These are phyloP conservation scores for Pemphigus obesinymphae DNA, from an alignment of 1,140 invertebrate genomes.

Conservation along the genomic window DNA sequence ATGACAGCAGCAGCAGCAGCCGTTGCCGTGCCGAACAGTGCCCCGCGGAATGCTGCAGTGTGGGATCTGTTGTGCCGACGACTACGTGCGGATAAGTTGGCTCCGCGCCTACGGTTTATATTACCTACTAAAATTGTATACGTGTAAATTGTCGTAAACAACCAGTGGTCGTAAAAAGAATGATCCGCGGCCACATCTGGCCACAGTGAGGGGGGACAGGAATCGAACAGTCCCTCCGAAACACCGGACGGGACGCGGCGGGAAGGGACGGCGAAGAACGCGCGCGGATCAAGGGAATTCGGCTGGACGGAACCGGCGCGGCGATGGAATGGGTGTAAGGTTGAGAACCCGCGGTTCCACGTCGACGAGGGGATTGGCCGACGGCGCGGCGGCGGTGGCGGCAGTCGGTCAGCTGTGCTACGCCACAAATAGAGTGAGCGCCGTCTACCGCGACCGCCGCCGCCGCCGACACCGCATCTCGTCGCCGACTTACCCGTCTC, in stretches of 20 bases:
- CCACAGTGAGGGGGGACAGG: too few relatives aligned
- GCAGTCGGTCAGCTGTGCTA: constrained; percentile 25
- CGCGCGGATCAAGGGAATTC: not conserved
- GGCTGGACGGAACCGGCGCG: not conserved
- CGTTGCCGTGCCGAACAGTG: not conserved
- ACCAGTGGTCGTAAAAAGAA: constrained; percentile 2
- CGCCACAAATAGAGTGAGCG: constrained; percentile 23
- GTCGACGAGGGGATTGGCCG: not conserved
- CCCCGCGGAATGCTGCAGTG: constrained; percentile 7
- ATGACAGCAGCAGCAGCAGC: not conserved
- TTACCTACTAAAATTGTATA: not conserved
- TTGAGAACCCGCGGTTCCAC: constrained; percentile 31
- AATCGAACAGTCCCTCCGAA: too few relatives aligned
- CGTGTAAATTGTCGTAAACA: not conserved
- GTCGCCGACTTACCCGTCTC: constrained; percentile 77
- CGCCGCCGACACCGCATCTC: not conserved
- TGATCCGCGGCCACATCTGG: not conserved
- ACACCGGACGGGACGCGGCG: not conserved
- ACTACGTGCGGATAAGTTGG: not conserved
- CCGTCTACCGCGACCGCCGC: not conserved
- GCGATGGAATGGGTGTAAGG: not conserved
- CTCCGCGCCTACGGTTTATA: constrained; percentile 30
- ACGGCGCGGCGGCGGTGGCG: not conserved
- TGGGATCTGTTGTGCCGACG: not conserved
- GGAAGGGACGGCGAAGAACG: not conserved